Percentiles rank a stretch among this genome's conserved stretches.
These are phyloP conservation scores for Mandrillus leucophaeus DNA, from an alignment of 2,113 vertebrate genomes.

Conservation along the genomic window DNA sequence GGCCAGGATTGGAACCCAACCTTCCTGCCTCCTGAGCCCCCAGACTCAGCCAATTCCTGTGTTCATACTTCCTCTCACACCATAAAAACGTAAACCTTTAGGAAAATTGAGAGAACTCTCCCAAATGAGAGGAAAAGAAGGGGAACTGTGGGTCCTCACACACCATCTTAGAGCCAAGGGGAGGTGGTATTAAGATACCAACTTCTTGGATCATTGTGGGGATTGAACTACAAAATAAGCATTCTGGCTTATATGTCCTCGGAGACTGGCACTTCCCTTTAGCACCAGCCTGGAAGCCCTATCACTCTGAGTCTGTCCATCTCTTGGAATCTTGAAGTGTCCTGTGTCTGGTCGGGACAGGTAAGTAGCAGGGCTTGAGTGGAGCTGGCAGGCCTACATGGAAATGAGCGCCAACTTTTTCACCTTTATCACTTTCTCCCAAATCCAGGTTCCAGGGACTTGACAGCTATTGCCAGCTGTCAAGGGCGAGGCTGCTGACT, in stretches of 20 bases:
- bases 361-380: fast-evolving
- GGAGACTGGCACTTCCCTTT: neutral
- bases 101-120: neutral
- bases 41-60: neutral
- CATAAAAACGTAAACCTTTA: neutral
- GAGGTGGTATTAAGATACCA: neutral
- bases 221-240: neutral
- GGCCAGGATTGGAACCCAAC: neutral
- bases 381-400: neutral
- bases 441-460: neutral
- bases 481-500: neutral
- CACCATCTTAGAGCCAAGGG: no score
- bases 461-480: neutral
- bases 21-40: neutral
- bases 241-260: neutral
- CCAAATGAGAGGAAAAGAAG: neutral
- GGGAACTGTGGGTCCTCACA: neutral
- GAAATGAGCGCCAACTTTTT: neutral
- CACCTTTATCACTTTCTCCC: neutral
- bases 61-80: neutral
- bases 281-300: neutral
- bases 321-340: neutral
- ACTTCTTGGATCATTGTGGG: neutral
- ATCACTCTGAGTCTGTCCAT: fast-evolving
- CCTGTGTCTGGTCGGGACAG: no score